Evolutionary conservation across 1,140 invertebrate genomes (phyloP).

Genomic region (Battus philenor): DNA sequence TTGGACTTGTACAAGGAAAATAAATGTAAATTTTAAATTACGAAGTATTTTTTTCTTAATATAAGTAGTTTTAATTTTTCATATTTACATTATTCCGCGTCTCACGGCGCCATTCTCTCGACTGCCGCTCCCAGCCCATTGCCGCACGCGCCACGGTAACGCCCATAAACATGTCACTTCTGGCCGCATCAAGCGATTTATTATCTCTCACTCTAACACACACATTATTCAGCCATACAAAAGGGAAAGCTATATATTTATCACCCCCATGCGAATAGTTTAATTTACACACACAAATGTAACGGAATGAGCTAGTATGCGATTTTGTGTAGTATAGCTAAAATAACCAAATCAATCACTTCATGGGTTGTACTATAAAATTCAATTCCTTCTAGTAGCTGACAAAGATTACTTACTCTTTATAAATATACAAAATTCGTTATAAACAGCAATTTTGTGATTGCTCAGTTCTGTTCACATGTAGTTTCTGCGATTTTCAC

Average conservation of each 20-base stretch:
- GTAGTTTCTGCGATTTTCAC: conserved; percentile 28
- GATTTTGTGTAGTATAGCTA: conserved; percentile 32
- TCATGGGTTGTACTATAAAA: too few species aligned
- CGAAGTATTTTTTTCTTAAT: background rate
- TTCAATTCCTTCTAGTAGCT: too few species aligned
- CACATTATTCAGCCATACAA: conserved; percentile 71
- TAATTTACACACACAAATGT: conserved; percentile 70
- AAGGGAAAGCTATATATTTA: conserved; percentile 74
- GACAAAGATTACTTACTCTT: too few species aligned
- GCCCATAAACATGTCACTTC: conserved; percentile 74
- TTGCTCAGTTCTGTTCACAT: too few species aligned
- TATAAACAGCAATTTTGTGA: too few species aligned
- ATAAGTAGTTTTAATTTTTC: background rate
- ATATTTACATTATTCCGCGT: conserved; percentile 9
- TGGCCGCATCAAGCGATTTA: conserved; percentile 64
- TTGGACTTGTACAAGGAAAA: too few species aligned
- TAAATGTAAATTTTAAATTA: background rate
- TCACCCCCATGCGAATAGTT: conserved; percentile 71
- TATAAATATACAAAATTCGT: too few species aligned
- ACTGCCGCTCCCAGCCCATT: conserved; percentile 58
- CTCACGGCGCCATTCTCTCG: conserved; percentile 59
- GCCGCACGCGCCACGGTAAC: conserved; percentile 44
- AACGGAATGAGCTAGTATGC: conserved; percentile 67
- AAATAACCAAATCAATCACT: conserved; percentile 38
- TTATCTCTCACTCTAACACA: conserved; percentile 72